These are phyloP conservation scores for Cyprinodon variegatus DNA, from an alignment of 2,113 vertebrate genomes.

Conservation along the genomic window DNA sequence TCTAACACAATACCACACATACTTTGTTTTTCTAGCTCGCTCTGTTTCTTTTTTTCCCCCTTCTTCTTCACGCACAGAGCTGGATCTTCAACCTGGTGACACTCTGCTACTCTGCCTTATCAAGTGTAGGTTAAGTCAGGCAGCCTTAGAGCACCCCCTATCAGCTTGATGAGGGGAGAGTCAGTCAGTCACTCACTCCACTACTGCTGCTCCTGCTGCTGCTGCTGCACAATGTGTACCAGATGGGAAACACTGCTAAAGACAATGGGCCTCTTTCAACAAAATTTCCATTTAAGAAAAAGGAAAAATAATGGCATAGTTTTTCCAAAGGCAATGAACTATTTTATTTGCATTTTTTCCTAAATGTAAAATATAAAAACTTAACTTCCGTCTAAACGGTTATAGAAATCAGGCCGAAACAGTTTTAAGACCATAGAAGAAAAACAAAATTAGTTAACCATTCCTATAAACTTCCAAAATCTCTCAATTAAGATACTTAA, in stretches of 20 bases:
- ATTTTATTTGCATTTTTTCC: constrained; percentile 23
- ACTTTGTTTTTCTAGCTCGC: constrained; percentile 45
- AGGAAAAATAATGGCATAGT: constrained; percentile 19
- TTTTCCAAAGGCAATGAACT: constrained; percentile 6
- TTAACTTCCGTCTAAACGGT: neutral
- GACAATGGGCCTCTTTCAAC: constrained; percentile 71
- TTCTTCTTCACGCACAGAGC: constrained; percentile 15
- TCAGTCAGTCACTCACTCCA: constrained; percentile 50
- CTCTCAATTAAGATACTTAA: neutral
- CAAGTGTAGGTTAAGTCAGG: constrained; percentile 62
- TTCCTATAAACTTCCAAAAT: neutral
- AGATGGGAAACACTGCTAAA: constrained; percentile 68
- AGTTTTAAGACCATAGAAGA: too few relatives aligned
- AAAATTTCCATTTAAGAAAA: constrained; percentile 60
- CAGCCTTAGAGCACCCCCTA: constrained; percentile 85
- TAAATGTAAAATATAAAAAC: constrained; percentile 14
- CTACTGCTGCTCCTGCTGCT: constrained; percentile 43
- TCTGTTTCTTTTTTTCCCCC: constrained; percentile 14
- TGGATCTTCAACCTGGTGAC: constrained; percentile 40
- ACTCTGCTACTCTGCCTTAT: constrained; percentile 59
- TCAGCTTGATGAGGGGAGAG: constrained; percentile 72
- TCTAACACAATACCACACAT: constrained; percentile 52
- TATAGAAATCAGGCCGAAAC: constrained; percentile 9
- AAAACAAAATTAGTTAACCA: neutral
- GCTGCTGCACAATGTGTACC: constrained; percentile 68